phyloP scores from a whole-genome alignment of 2,113 vertebrate genomes.

The Odontesthes bonariensis region DNA sequence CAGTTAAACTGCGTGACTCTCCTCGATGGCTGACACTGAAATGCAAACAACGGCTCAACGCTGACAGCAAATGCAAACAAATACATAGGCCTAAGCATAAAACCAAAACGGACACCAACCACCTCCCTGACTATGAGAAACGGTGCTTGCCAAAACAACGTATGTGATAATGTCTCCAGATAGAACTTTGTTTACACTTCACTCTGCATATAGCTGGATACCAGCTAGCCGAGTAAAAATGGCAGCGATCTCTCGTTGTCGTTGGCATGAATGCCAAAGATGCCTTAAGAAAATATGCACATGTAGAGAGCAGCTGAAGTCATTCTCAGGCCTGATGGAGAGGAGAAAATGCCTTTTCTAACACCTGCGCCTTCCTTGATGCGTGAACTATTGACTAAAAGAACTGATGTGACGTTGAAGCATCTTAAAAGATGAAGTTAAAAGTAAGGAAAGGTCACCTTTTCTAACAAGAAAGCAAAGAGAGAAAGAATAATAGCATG shows the following conservation, averaged over 20 bases:
- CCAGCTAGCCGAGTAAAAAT: conserved; percentile 19
- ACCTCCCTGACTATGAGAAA: conserved; percentile 18
- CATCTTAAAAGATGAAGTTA: too few species aligned
- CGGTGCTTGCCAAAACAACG: conserved; percentile 39
- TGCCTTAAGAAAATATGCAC: neutral
- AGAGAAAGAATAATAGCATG: neutral
- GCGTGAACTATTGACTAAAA: neutral
- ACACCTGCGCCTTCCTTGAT: neutral
- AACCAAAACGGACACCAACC: conserved; percentile 5
- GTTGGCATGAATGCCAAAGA: conserved; percentile 11
- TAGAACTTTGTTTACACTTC: conserved; percentile 58
- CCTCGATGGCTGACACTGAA: conserved; percentile 37
- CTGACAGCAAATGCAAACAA: conserved; percentile 53
- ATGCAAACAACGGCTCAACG: conserved; percentile 47
- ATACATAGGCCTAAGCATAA: conserved; percentile 32
- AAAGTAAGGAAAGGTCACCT: too few species aligned
- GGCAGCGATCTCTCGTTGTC: conserved; percentile 26
- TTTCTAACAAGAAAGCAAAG: neutral
- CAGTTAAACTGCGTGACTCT: conserved; percentile 51
- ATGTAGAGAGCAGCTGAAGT: conserved; percentile 5
- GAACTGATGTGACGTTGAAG: neutral
- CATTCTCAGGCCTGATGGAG: neutral
- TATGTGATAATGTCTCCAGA: conserved; percentile 53
- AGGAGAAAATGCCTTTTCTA: neutral
- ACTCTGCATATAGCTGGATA: conserved; percentile 29